A percentile compares a stretch with the other conserved stretches of the same genome.
phyloP scores from a whole-genome alignment of 2,113 vertebrate species.

The Erinaceus europaeus region DNA sequence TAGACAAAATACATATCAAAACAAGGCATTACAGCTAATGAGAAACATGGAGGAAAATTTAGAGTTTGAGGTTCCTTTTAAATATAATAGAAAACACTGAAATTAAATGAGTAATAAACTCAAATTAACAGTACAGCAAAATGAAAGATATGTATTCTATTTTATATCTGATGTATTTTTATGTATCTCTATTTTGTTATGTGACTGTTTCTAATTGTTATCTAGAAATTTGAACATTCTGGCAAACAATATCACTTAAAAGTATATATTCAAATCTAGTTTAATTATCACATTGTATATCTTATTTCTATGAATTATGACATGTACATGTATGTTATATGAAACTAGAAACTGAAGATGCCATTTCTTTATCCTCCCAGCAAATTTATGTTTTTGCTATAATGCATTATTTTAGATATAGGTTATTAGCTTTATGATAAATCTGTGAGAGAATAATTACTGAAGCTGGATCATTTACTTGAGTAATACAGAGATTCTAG shows the following conservation, averaged over 20 bases:
- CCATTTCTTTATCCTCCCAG: neutral
- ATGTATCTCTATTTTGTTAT: neutral
- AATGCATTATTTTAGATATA: neutral
- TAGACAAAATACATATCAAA: too few species aligned
- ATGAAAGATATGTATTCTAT: neutral
- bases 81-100: too few species aligned
- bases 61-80: neutral
- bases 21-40: too few species aligned
- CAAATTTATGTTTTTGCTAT: neutral
- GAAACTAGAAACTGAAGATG: constrained; percentile 12
- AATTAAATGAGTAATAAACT: too few species aligned
- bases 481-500: neutral
- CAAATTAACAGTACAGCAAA: too few species aligned
- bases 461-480: neutral
- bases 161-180: neutral
- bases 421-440: neutral
- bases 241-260: too few species aligned
- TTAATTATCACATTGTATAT: too few species aligned
- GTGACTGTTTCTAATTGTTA: neutral
- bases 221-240: constrained; percentile 22
- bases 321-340: neutral
- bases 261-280: too few species aligned
- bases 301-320: neutral
- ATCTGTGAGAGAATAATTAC: neutral
- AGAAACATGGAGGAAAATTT: too few species aligned